Base-by-base conservation (phyloP, 2,888 invertebrate species). In the Hermodice carunculata region DNA sequence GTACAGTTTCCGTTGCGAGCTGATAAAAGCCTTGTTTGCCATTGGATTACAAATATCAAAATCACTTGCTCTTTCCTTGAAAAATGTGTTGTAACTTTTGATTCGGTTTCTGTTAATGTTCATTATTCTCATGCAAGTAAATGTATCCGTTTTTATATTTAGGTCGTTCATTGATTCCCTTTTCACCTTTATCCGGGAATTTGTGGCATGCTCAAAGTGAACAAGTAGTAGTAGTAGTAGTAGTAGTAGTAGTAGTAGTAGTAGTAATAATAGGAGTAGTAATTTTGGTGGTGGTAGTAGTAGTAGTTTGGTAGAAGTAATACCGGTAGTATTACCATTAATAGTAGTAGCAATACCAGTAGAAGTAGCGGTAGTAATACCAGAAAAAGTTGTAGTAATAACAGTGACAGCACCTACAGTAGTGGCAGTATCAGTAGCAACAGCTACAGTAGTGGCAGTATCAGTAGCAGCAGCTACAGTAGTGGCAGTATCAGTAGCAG, bases 361-460 rank as follows among this genome's bases (percentile, higher is more conserved):
- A 59, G 54, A 31, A 60, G 32, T 54, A 59, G 34, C 31, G 3
- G 58, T 54, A 59, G 34, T 54, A 59, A 19, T 57, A 43, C 43
- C 43, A 44, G 57, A n/a, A n/a, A 11, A 57, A 61, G 52, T 53
- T 6, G 26, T 54, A 61, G 3, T 61, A 61, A 2, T 61, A 61
- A 40, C 14, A 53, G 61, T 37, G 37, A 3, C 28, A 34, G 52
- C 22, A 61, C 37, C 37, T 40, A 28, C 40, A 54, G 61, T 64
- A 52, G 60, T 44, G 52, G 52, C 52, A 52, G 64, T 61, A 64
- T 40, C 24, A 52, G 52, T 51, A 49, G 52, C 52, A 61, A 53
- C 43, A 61, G 43, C 42, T 32, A 60, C 61, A 61, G 64, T 61
- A 61, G 64, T 52, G 43, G 64, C 51, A 52, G 60, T 52, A 61